These are phyloP conservation scores for Mesaphorura yosii DNA, from an alignment of 1,140 invertebrate genomes.

Conservation along the genomic window DNA sequence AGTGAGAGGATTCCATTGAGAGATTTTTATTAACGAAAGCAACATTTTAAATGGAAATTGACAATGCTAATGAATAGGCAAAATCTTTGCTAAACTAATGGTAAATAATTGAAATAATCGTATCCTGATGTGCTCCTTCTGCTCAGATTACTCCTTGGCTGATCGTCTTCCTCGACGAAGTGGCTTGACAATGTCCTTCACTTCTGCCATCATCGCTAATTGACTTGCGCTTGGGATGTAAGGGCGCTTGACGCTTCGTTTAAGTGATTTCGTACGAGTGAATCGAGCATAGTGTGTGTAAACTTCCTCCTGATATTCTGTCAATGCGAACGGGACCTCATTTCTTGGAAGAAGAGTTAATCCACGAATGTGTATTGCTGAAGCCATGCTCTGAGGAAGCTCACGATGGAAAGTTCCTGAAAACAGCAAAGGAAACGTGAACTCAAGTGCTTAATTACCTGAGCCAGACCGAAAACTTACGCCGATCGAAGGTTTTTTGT, in stretches of 20 bases:
- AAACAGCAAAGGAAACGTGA: background rate
- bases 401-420: constrained; percentile 26
- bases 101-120: too few relatives aligned
- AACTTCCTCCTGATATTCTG: constrained; percentile 20
- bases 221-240: constrained; percentile 28
- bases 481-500: constrained; percentile 23
- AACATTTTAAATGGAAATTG: too few relatives aligned
- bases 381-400: constrained; percentile 27
- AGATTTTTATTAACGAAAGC: too few relatives aligned
- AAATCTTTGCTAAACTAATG: too few relatives aligned
- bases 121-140: too few relatives aligned
- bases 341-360: constrained; percentile 13
- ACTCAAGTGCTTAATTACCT: background rate
- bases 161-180: too few relatives aligned
- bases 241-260: constrained; percentile 5
- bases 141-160: too few relatives aligned
- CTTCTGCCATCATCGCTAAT: too few relatives aligned
- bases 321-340: constrained; percentile 5
- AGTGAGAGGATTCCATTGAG: too few relatives aligned
- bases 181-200: too few relatives aligned
- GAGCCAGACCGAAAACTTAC: constrained; percentile 15
- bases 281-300: constrained; percentile 26
- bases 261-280: constrained; percentile 21
- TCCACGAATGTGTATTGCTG: constrained; percentile 26
- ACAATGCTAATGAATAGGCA: too few relatives aligned